Percentiles rank a stretch among this genome's conserved stretches.
phyloP scores from a whole-genome alignment of 2,113 vertebrate genomes.

The Plecturocebus donacophilus region DNA sequence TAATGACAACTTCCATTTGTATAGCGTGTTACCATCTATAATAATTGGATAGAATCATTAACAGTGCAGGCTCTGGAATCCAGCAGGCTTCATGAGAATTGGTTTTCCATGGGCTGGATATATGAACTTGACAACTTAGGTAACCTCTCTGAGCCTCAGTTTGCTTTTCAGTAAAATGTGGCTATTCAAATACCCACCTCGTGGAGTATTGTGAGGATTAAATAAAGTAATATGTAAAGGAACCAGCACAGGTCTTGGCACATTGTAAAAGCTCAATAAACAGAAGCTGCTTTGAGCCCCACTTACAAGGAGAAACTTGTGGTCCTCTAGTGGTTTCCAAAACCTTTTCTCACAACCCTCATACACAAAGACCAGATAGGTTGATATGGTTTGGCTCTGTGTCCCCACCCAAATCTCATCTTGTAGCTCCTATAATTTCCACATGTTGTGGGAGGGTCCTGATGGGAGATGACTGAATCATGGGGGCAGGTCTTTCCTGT shows the following conservation, averaged over 20 bases:
- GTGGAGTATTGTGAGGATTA: not conserved
- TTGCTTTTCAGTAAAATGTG: not conserved
- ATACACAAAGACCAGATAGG: not conserved
- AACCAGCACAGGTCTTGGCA: not conserved
- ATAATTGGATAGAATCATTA: not conserved
- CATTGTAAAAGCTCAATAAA: not conserved
- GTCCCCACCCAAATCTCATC: too few relatives aligned
- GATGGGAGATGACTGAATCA: too few relatives aligned
- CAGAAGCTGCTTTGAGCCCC: not conserved
- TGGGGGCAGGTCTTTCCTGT: too few relatives aligned
- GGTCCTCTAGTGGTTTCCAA: not conserved
- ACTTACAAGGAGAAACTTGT: not conserved
- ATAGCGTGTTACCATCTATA: accelerated
- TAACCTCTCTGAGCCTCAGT: not conserved
- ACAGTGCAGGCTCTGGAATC: not conserved
- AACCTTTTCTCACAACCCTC: accelerated
- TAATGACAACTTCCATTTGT: not conserved
- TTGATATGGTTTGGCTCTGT: too few relatives aligned
- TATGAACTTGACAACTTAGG: not conserved
- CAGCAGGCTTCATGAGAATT: not conserved
- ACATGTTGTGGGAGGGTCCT: too few relatives aligned
- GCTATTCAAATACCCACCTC: not conserved
- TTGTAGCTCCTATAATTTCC: too few relatives aligned
- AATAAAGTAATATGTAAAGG: not conserved
- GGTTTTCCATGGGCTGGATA: not conserved